These are phyloP conservation scores for Aphis gossypii DNA, from an alignment of 1,140 invertebrate species.

Conservation along the genomic window DNA sequence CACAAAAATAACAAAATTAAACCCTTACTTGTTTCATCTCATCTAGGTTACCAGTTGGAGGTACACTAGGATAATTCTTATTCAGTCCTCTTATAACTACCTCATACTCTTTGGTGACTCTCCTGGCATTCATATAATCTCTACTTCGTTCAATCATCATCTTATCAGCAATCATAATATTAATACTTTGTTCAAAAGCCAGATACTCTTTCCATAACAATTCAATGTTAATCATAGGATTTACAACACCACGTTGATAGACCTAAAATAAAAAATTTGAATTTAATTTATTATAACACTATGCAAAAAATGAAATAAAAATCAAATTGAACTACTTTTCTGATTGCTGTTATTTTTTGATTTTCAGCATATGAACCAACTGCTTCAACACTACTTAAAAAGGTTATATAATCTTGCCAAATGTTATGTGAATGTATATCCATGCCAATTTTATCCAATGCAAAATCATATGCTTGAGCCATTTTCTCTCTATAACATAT, in stretches of 20 bases:
- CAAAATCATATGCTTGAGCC: conserved; percentile 99
- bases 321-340: conserved; percentile 74
- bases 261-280: conserved; percentile 68
- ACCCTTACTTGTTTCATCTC: conserved; percentile 86
- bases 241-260: conserved; percentile 93
- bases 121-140: conserved; percentile 96
- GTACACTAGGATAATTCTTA: conserved; percentile 90
- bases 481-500: conserved; percentile 89
- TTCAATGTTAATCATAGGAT: conserved; percentile 98
- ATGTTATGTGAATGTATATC: conserved; percentile 95
- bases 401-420: conserved; percentile 97
- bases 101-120: conserved; percentile 97
- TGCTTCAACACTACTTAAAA: conserved; percentile 96
- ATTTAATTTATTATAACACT: not conserved
- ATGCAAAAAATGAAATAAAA: not conserved
- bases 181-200: conserved; percentile 91
- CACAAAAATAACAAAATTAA: not conserved
- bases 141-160: conserved; percentile 89
- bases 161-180: conserved; percentile 95
- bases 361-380: conserved; percentile 99
- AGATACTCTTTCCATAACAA: conserved; percentile 96
- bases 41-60: conserved; percentile 88
- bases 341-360: conserved; percentile 96
- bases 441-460: conserved; percentile 98
- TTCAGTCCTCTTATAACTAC: conserved; percentile 93